phyloP scores from a whole-genome alignment of 1,140 invertebrate genomes.

The Drosophila orosa region DNA sequence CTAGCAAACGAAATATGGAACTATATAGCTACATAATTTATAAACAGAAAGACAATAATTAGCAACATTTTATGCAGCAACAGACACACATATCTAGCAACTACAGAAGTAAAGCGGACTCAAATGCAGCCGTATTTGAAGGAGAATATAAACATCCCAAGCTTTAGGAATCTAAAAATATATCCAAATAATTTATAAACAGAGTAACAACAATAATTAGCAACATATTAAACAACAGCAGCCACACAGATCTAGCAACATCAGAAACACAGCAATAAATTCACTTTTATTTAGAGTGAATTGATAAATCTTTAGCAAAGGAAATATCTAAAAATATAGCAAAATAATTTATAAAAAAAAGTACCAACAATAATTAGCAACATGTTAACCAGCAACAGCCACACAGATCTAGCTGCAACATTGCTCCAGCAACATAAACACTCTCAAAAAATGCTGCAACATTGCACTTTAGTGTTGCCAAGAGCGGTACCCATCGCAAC shows the following conservation, averaged over 20 bases:
- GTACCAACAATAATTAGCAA: neutral
- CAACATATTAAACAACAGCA: neutral
- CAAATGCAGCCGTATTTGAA: too few relatives aligned
- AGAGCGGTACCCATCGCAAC: slow-evolving; percentile 41
- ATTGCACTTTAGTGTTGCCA: slow-evolving; percentile 20
- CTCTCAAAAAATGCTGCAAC: too few relatives aligned
- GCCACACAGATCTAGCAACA: neutral
- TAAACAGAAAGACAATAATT: neutral
- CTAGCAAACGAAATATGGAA: too few relatives aligned
- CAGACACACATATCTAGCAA: neutral
- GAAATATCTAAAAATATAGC: too few relatives aligned
- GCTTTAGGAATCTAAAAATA: too few relatives aligned
- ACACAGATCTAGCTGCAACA: neutral
- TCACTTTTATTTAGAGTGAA: too few relatives aligned
- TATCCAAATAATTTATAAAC: neutral
- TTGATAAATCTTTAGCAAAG: too few relatives aligned
- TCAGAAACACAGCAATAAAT: too few relatives aligned
- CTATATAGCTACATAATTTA: too few relatives aligned
- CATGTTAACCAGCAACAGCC: neutral
- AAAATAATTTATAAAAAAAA: neutral
- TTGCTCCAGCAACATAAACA: too few relatives aligned
- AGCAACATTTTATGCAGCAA: neutral
- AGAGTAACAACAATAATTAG: neutral
- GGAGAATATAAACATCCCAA: too few relatives aligned
- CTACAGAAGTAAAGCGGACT: too few relatives aligned